These are phyloP conservation scores for Molanna angustata DNA, from an alignment of 2,888 invertebrate genomes.

Conservation along the genomic window DNA sequence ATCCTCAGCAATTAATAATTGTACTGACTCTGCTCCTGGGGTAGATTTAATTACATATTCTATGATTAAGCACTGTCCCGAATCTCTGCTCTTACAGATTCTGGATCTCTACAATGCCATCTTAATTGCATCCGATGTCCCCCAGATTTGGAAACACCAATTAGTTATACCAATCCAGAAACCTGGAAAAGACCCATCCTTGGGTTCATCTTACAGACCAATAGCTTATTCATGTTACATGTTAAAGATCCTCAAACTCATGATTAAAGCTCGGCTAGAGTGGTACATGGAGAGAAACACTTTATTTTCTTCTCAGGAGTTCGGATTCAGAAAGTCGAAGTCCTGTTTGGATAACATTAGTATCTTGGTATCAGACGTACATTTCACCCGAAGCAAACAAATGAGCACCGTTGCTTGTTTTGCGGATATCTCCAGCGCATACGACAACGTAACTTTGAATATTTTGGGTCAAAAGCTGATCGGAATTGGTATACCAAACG, in stretches of 20 bases:
- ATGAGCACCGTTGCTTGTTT: background rate
- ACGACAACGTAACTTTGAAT: background rate
- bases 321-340: slow-evolving; percentile 5
- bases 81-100: too few species aligned
- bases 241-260: slow-evolving; percentile 1
- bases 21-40: too few species aligned
- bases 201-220: slow-evolving; percentile 6
- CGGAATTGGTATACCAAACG: background rate
- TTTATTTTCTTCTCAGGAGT: background rate
- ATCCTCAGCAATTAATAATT: too few species aligned
- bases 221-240: background rate
- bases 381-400: background rate
- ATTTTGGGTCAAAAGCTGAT: background rate
- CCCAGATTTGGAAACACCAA: background rate
- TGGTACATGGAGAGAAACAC: background rate
- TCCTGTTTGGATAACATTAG: slow-evolving; percentile 4
- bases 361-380: slow-evolving; percentile 2
- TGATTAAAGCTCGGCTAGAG: slow-evolving; percentile 1
- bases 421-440: background rate
- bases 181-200: background rate
- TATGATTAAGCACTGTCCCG: too few species aligned
- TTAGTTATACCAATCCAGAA: background rate
- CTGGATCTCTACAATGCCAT: background rate
- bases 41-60: too few species aligned
- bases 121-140: background rate